Evolutionary conservation across 2,113 vertebrate genomes (phyloP).

Genomic region (Glaucomys volans): DNA sequence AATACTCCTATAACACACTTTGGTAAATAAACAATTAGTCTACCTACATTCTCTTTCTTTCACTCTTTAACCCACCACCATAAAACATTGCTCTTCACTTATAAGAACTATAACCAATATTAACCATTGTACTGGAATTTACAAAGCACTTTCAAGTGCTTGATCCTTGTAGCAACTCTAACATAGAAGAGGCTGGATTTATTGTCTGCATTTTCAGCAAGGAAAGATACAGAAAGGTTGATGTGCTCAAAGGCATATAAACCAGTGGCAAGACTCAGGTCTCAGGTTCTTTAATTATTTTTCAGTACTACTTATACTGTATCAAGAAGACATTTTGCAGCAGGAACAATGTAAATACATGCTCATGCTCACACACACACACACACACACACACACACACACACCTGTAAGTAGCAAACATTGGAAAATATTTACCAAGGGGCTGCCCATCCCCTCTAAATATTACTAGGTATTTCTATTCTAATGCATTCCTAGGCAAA

Average conservation of each 20-base stretch:
- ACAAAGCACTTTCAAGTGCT: neutral
- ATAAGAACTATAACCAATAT: neutral
- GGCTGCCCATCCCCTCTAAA: neutral
- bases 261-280: neutral
- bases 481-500: neutral
- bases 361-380: neutral
- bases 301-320: neutral
- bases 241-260: neutral
- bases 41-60: neutral
- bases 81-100: neutral
- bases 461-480: neutral
- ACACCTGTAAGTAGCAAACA: neutral
- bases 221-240: neutral
- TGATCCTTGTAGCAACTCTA: neutral
- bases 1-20: neutral
- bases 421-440: neutral
- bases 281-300: neutral
- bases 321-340: neutral
- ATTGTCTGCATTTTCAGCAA: neutral
- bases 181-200: neutral
- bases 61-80: neutral
- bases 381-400: no score
- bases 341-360: neutral
- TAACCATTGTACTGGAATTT: neutral
- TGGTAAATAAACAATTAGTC: neutral